Evolutionary conservation across 2,797 vertebrate genomes (phyloP), one percentile per base, ranked within the genome.

Genomic region (Natrix natrix): DNA sequence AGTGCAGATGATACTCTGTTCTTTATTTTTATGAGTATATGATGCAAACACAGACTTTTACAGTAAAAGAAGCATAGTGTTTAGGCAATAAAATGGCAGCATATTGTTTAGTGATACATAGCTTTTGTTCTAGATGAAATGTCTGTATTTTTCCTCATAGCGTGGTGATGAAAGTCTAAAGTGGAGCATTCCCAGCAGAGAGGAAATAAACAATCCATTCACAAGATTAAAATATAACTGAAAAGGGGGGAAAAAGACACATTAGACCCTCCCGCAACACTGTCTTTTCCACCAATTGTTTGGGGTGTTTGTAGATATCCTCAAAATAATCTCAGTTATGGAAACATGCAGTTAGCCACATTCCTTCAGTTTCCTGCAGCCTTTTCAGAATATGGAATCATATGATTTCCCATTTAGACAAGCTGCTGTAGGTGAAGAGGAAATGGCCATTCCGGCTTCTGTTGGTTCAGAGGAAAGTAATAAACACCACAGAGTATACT

Each of bases 201-300:
- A 59, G 89, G 92, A 90, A 93, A 87, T 59, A 93, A 90, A 93
- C 92, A 93, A 88, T n/a, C 61, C 37, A 32, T 74, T 87, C 28
- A 54, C 55, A 56, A 52, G 24, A 24, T 54, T 91, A 83, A 63
- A 55, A 83, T 26, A n/a, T 66, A 83, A 13, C 59, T 66, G 87
- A 78, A 91, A 86, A 83, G 74, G 37, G 7, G 7, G 0, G 8
- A 43, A 43, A 48, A 48, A 24, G 89, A 37, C 55, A 54, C 1
- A 61, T 66, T 86, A 89, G 59, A 89, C 16, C 17, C 55, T 93
- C 66, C 63, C 52, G 90, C 57, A 61, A 54, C 32, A 4, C 32
- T 91, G 87, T 89, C 74, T 91, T 91, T 93, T 93, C 93, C 93
- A 89, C 93, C 90, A 93, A 93, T 93, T 93, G 93, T 93, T 93